Base-by-base conservation (phyloP, 2,888 invertebrate genomes). In the Nudaria mundana region DNA sequence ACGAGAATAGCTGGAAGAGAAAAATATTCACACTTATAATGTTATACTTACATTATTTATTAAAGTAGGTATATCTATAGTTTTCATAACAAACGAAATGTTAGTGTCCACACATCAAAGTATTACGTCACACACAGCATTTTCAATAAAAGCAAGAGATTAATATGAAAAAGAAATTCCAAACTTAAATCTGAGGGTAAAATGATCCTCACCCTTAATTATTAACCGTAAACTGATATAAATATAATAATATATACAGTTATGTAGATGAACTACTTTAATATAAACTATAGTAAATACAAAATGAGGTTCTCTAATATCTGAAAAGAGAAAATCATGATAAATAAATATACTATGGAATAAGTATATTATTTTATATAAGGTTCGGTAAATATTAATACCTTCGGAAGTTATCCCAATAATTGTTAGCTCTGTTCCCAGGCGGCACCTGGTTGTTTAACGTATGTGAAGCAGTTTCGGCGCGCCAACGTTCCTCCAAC, bases 341-440 rank as follows among this genome's bases (percentile, higher is more conserved):
- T 59, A 56, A 41, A 44, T 56, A 59, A 39, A 57, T 52, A 50
- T 32, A 20, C 20, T 20, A 20, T 54, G 29, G 37, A 47, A 35
- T 29, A 46, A 45, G 44, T 48, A 48, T 22, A 40, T 3, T 35
- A 36, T 41, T 37, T 36, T 29, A 38, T 38, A 14, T 8, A 15
- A 4, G 12, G 14, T 24, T 16, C 13, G 3, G 16, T 25, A 30
- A 3, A 26, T 15, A 20, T 10, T 13, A 37, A 45, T 93, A 95
- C 96, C 96, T 96, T 87, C 96, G 90, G 78, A 97, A 97, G 83
- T 97, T 97, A 75, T 97, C 97, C 96, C 96, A 97, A 81, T 97
- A 97, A 84, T 97, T 97, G 79, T 97, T 97, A 39, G 96, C 96
- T 52, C 97, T 90, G 79, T 95, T 96, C 16, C 97, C 96, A 22